Conservation (phyloP, 1,140 invertebrate genomes). For the Lordiphosa clarofinis region DNA sequence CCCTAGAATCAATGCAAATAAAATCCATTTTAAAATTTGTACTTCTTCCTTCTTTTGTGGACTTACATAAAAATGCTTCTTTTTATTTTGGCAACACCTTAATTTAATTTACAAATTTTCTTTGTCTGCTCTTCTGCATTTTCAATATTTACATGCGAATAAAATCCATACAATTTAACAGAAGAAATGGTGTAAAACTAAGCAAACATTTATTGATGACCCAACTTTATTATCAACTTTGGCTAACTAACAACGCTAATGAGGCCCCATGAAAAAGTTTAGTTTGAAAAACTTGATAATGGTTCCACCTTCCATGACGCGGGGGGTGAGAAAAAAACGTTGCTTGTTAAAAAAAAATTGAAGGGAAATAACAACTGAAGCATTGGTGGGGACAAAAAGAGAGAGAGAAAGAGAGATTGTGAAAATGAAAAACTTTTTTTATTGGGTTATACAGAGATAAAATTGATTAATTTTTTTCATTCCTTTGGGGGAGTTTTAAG, state of each 20-base stretch:
- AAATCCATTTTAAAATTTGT: neutral
- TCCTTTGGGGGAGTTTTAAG: too few species aligned
- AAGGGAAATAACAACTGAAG: conserved; percentile 23
- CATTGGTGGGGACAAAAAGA: conserved; percentile 20
- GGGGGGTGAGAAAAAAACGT: neutral
- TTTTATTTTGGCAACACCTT: too few species aligned
- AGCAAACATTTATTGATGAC: conserved; percentile 18
- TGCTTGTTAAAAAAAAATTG: conserved; percentile 22
- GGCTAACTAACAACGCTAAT: conserved; percentile 63
- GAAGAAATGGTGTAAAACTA: conserved; percentile 7
- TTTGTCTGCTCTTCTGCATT: too few species aligned
- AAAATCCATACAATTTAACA: conserved; percentile 22
- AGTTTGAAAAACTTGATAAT: conserved; percentile 35
- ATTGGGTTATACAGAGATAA: conserved; percentile 12
- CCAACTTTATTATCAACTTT: conserved; percentile 59
- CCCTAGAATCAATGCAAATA: too few species aligned
- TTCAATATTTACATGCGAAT: conserved; percentile 3
- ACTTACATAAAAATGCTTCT: too few species aligned
- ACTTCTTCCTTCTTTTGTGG: neutral
- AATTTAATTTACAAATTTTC: neutral
- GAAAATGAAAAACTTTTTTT: conserved; percentile 6
- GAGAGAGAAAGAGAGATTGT: neutral
- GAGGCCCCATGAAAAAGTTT: conserved; percentile 56
- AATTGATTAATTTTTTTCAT: conserved; percentile 25
- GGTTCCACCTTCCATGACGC: conserved; percentile 3